These are phyloP conservation scores for Perodicticus potto DNA, from an alignment of 2,797 vertebrate species.

Conservation along the genomic window DNA sequence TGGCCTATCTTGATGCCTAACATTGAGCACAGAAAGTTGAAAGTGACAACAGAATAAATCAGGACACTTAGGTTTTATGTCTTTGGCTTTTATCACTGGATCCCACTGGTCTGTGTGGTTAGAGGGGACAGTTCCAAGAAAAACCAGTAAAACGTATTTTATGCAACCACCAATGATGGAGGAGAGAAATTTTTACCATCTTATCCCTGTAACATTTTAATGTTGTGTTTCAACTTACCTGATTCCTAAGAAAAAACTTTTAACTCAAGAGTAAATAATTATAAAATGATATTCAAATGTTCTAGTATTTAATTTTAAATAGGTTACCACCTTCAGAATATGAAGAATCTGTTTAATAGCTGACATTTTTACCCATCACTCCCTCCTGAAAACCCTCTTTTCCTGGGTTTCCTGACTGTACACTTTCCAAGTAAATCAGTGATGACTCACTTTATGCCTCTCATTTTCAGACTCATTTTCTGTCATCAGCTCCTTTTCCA, in stretches of 20 bases:
- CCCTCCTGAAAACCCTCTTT: neutral
- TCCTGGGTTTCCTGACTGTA: conserved; percentile 39
- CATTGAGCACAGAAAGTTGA: neutral
- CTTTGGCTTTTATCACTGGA: conserved; percentile 12
- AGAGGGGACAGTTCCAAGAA: conserved; percentile 42
- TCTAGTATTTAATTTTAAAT: conserved; percentile 28
- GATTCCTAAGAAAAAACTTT: neutral
- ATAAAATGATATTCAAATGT: conserved; percentile 17
- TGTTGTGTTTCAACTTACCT: neutral
- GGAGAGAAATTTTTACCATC: neutral
- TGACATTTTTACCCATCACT: neutral
- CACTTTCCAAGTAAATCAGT: conserved; percentile 35
- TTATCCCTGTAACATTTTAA: conserved; percentile 18
- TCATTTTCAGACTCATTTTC: neutral
- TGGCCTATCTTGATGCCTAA: conserved; percentile 35
- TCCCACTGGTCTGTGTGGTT: conserved; percentile 13
- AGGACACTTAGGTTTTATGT: conserved; percentile 50
- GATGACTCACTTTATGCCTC: conserved; percentile 54
- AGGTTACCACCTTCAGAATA: neutral
- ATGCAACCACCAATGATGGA: conserved; percentile 37
- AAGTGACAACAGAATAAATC: conserved; percentile 13
- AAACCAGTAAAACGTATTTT: conserved; percentile 47
- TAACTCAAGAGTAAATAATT: conserved; percentile 61
- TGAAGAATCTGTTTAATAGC: neutral
- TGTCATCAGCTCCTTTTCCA: conserved; percentile 18